Evolutionary conservation across 92 coral and sea anemone species (phyloP).

Genomic region (Bergia sp.): DNA sequence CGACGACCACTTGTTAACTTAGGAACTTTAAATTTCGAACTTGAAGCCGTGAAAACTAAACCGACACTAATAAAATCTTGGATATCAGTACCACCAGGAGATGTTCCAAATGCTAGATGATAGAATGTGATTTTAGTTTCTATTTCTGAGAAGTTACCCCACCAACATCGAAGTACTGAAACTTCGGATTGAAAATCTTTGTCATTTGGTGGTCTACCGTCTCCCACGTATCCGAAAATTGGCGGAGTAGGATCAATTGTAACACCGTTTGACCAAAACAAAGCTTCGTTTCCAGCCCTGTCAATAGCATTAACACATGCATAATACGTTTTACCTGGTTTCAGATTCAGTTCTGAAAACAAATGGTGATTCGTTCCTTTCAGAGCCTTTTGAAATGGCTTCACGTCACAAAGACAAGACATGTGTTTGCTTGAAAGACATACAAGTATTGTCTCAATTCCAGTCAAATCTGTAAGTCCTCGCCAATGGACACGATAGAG

Average conservation of each 20-base stretch:
- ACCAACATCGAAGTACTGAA: constrained; percentile 66
- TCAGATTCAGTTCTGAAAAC: constrained; percentile 58
- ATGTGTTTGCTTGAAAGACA: constrained; percentile 56
- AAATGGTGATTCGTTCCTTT: constrained; percentile 43
- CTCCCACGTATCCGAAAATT: constrained; percentile 56
- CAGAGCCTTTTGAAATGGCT: constrained; percentile 45
- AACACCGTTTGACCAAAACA: constrained; percentile 73
- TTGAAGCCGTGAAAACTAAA: constrained; percentile 62
- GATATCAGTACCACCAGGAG: constrained; percentile 64
- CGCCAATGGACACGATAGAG: constrained; percentile 82
- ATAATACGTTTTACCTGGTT: constrained; percentile 66
- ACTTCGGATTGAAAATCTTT: constrained; percentile 59
- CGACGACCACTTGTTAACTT: constrained; percentile 65
- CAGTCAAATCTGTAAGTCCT: constrained; percentile 72
- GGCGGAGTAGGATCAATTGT: constrained; percentile 77
- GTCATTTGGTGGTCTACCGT: constrained; percentile 64
- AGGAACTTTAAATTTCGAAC: constrained; percentile 67
- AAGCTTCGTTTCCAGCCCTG: constrained; percentile 73
- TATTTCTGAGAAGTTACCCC: constrained; percentile 70
- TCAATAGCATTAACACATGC: constrained; percentile 69
- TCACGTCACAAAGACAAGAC: constrained; percentile 63
- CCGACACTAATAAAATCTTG: constrained; percentile 82
- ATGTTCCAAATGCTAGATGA: constrained; percentile 74
- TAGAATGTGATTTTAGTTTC: constrained; percentile 69
- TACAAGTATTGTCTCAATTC: constrained; percentile 53